Evolutionary conservation across 2,888 invertebrate species (phyloP).

Genomic region (Mongoloraphidia duomilia): DNA sequence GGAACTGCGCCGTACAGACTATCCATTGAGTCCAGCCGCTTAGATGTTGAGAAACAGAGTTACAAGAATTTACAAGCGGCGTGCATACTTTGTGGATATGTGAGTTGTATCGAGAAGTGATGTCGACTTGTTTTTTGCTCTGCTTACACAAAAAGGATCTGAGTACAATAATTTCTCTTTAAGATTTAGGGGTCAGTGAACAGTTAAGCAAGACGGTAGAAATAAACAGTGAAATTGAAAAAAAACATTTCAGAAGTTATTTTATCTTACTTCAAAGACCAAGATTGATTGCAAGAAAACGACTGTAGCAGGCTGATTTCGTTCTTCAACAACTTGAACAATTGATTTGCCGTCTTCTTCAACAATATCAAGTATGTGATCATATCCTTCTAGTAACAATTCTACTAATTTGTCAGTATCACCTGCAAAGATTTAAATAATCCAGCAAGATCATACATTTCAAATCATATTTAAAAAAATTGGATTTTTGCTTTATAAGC

Average conservation of each 20-base stretch:
- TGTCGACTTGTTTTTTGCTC: too few relatives aligned
- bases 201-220: not conserved
- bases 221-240: not conserved
- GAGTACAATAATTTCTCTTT: too few relatives aligned
- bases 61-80: too few relatives aligned
- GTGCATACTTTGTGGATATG: too few relatives aligned
- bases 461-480: too few relatives aligned
- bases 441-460: too few relatives aligned
- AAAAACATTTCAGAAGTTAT: not conserved
- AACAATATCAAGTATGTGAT: constrained; percentile 66
- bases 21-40: not conserved
- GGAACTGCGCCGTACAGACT: too few relatives aligned
- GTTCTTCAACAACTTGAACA: constrained; percentile 50
- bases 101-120: not conserved
- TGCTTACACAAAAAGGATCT: too few relatives aligned
- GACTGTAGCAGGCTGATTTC: constrained; percentile 51
- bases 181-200: too few relatives aligned
- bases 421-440: constrained; percentile 28
- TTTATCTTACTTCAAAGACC: constrained; percentile 50
- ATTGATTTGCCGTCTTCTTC: constrained; percentile 59
- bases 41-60: not conserved
- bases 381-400: constrained; percentile 68
- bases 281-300: constrained; percentile 57
- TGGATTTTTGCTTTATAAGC: too few relatives aligned
- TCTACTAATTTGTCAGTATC: constrained; percentile 51